phyloP scores from a whole-genome alignment of 2,113 vertebrate genomes.

The Alaudala cheleensis region DNA sequence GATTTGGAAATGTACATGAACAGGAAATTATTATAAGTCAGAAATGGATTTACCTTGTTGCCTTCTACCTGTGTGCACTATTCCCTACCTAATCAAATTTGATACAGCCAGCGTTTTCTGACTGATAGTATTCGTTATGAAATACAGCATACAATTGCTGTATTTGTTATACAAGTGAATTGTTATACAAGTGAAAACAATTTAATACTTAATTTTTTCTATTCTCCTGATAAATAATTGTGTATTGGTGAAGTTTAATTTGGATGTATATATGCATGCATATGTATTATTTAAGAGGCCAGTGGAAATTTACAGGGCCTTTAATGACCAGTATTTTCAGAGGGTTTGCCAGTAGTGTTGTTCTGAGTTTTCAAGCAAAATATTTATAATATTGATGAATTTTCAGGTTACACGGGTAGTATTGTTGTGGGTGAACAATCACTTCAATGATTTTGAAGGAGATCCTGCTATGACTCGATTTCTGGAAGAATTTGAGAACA shows the following conservation, averaged over 20 bases:
- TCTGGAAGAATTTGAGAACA: conserved; percentile 98
- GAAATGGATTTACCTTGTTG: not conserved
- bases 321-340: not conserved
- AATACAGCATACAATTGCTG: not conserved
- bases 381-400: not conserved
- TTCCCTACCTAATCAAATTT: not conserved
- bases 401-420: conserved; percentile 98
- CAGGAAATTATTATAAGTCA: not conserved
- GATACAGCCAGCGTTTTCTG: not conserved
- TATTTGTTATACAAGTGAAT: too few relatives aligned
- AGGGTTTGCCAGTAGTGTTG: not conserved
- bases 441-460: conserved; percentile 99
- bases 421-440: conserved; percentile 99
- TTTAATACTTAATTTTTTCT: not conserved
- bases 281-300: not conserved
- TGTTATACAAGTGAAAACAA: not conserved
- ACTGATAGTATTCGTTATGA: not conserved
- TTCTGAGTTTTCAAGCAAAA: not conserved
- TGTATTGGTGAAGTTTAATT: not conserved
- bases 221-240: not conserved
- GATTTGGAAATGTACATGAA: conserved; percentile 3
- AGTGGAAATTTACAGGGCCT: not conserved
- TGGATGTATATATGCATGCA: not conserved
- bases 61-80: not conserved
- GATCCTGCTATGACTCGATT: conserved; percentile 95